Conservation (phyloP, 2,797 vertebrate species). For the Scolopax rusticola region DNA sequence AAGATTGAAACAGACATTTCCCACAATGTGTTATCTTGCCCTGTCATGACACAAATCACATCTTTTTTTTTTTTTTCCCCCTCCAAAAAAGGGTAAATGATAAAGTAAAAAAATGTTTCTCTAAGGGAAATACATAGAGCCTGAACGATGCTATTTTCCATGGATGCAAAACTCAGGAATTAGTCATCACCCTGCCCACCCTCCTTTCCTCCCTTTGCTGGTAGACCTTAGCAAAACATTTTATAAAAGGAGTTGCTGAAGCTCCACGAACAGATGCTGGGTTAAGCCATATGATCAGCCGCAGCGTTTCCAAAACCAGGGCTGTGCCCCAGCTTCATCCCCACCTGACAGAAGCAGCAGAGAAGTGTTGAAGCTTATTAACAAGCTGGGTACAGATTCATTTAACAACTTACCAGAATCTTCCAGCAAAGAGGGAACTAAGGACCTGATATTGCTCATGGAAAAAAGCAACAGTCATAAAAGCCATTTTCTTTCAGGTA, state of each 20-base stretch:
- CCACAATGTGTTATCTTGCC: background rate
- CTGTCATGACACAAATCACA: background rate
- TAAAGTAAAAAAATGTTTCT: background rate
- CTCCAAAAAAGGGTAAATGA: background rate
- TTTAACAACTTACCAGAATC: background rate
- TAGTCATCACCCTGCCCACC: background rate
- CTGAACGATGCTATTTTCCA: background rate
- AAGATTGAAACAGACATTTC: slow-evolving; percentile 24
- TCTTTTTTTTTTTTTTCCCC: background rate
- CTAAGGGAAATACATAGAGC: background rate
- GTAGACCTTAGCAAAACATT: background rate
- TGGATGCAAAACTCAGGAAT: background rate
- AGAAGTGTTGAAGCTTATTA: slow-evolving; percentile 5
- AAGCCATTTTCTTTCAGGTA: background rate
- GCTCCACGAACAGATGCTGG: background rate
- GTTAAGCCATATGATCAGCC: background rate
- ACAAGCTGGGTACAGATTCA: background rate
- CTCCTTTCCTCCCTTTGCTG: background rate
- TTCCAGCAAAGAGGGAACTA: slow-evolving; percentile 23
- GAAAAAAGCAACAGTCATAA: background rate
- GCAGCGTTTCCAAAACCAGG: background rate
- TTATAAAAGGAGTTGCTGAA: background rate
- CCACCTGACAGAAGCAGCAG: background rate
- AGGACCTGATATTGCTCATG: background rate
- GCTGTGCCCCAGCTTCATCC: background rate